Evolutionary conservation across 2,797 vertebrate species (phyloP), one percentile per base, ranked within the genome.

Genomic region (Clarias laeviceps): DNA sequence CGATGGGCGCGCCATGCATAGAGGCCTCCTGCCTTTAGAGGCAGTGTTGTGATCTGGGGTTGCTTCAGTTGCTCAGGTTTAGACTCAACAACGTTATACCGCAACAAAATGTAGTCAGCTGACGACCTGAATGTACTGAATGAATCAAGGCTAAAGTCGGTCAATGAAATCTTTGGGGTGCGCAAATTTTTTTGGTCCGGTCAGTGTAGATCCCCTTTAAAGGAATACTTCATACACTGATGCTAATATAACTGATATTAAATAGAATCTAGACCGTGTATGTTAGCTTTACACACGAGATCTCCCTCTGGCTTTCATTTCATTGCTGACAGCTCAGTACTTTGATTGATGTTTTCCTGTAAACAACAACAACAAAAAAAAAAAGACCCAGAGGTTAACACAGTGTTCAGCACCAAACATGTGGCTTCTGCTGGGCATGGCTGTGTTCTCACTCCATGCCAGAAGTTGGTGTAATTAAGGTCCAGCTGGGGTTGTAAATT

Each of bases 401-500:
- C 37, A 9, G 34, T 61, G 29, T 82, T 59, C 56, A 12, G 18
- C 9, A 65, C 61, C 29, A 59, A 84, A 37, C 59, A 37, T 50
- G 61, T 56, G 57, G 61, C 22, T 54, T 54, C 40, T 27, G 32
- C 14, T 65, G 50, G 56, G 27, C 61, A 11, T 37, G 61, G 4
- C 24, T 66, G 20, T 64, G 20, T 72, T 34, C 77, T 34, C 62
- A n/a, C 77, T 34, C 66, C 59, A 24, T 73, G 66, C 66, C 77
- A 54, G 37, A 62, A 72, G 77, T 68, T 57, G 15, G 32, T 65
- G 70, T 86, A 82, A 82, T 82, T 77, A 82, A 77, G 62, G 59
- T 59, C 24, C 80, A 82, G 80, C 85, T 82, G 72, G 50, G 85
- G 57, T 27, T 57, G 62, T 76, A 82, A 68, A 85, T 81, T 69